Percentiles rank a stretch among this genome's conserved stretches.
Conservation (phyloP, 2,797 vertebrate species). For the Lemur catta region DNA sequence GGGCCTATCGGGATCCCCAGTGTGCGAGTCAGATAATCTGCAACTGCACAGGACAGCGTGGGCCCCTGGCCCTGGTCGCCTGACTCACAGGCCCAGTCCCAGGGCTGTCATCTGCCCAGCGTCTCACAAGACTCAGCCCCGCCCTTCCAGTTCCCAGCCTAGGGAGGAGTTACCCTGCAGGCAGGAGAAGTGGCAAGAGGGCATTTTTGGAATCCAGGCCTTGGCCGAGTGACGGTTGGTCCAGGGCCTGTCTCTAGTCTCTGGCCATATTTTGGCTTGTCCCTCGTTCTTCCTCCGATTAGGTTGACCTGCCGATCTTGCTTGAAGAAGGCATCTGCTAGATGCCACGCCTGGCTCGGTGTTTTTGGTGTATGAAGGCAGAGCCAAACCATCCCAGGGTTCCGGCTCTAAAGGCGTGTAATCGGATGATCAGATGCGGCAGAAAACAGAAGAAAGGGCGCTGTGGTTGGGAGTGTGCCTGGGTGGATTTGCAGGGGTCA, state of each 20-base stretch:
- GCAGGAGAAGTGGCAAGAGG: background rate
- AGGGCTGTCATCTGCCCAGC: background rate
- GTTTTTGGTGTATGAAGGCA: background rate
- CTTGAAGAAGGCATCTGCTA: background rate
- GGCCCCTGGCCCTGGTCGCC: background rate
- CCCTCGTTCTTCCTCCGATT: background rate
- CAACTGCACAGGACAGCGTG: background rate
- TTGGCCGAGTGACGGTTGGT: background rate
- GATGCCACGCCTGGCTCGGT: background rate
- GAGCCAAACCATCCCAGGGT: background rate
- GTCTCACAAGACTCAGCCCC: background rate
- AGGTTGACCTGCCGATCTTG: background rate
- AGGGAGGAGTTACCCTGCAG: background rate
- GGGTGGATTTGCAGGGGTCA: background rate
- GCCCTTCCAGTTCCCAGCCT: background rate
- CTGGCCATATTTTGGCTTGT: background rate
- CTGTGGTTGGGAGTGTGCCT: background rate
- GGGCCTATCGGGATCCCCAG: background rate
- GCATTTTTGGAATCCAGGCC: background rate
- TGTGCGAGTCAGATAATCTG: background rate
- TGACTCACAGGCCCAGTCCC: background rate
- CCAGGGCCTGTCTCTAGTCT: background rate
- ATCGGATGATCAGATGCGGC: background rate
- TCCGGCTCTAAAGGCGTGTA: background rate
- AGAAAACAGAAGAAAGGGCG: background rate